Percentiles rank a stretch among this genome's conserved stretches.
These are phyloP conservation scores for Agriopis leucophaearia DNA, from an alignment of 2,888 invertebrate species.

Conservation along the genomic window DNA sequence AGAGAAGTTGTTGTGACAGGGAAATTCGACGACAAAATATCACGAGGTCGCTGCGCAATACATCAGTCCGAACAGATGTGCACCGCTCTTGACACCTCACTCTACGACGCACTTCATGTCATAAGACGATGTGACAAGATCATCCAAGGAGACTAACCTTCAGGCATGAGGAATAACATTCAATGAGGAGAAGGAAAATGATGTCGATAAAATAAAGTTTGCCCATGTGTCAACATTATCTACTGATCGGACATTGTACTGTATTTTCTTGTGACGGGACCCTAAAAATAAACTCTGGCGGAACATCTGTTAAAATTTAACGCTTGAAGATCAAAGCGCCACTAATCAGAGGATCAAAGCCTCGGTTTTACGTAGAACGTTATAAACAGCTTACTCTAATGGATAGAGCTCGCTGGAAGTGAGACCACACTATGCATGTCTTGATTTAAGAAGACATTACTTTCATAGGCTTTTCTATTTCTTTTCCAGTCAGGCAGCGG, in stretches of 20 bases:
- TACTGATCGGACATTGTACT: neutral
- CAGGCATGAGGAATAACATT: too few species aligned
- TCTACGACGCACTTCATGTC: too few species aligned
- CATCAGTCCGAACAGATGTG: too few species aligned
- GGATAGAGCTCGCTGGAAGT: constrained; percentile 27
- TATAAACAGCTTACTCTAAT: constrained; percentile 44
- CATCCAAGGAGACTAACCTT: too few species aligned
- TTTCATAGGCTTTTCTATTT: too few species aligned
- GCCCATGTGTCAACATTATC: neutral
- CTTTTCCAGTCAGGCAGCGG: too few species aligned
- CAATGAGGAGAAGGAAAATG: too few species aligned
- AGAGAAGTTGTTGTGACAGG: too few species aligned
- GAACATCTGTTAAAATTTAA: constrained; percentile 53
- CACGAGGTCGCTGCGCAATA: too few species aligned
- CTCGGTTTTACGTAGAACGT: constrained; percentile 45
- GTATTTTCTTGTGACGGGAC: constrained; percentile 26
- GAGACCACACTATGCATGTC: constrained; percentile 1
- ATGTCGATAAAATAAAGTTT: neutral
- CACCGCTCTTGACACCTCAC: too few species aligned
- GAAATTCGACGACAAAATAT: too few species aligned
- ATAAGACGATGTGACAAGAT: too few species aligned
- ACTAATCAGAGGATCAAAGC: constrained; percentile 59
- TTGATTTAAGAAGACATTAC: neutral
- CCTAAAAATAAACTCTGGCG: constrained; percentile 35
- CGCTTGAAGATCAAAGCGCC: constrained; percentile 53